phyloP scores from a whole-genome alignment of 1,140 invertebrate genomes.

The Nebria ingens region DNA sequence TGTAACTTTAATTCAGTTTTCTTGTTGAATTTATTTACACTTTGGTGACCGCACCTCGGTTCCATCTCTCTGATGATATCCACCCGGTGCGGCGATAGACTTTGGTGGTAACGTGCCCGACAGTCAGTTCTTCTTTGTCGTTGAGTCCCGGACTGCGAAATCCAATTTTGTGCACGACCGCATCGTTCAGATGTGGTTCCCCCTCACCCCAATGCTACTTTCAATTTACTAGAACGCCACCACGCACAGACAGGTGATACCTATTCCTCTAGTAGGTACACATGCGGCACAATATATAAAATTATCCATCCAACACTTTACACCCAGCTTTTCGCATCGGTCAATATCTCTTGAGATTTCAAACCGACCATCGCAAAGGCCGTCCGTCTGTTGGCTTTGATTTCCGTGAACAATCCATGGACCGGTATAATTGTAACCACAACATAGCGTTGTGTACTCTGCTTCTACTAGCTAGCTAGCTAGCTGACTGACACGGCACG shows the following conservation, averaged over 20 bases:
- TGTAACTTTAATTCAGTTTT: conserved; percentile 21
- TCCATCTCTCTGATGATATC: conserved; percentile 2
- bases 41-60: conserved; percentile 21
- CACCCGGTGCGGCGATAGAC: neutral
- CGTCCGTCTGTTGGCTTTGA: neutral
- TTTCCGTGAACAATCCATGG: neutral
- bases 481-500: neutral
- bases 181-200: conserved; percentile 12
- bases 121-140: neutral
- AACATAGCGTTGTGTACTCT: no score
- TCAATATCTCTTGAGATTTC: neutral
- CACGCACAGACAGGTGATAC: conserved; percentile 2
- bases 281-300: neutral
- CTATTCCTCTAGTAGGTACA: no score
- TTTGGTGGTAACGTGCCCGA: neutral
- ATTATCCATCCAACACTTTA: neutral
- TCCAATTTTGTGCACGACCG: conserved; percentile 15
- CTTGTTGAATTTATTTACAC: conserved; percentile 25
- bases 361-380: neutral
- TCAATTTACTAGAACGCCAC: conserved; percentile 12
- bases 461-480: no score
- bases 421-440: neutral
- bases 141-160: conserved; percentile 2
- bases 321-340: no score
- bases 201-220: conserved; percentile 10